Base-by-base conservation (phyloP, 1,140 invertebrate species). In the Caerostris darwini region DNA sequence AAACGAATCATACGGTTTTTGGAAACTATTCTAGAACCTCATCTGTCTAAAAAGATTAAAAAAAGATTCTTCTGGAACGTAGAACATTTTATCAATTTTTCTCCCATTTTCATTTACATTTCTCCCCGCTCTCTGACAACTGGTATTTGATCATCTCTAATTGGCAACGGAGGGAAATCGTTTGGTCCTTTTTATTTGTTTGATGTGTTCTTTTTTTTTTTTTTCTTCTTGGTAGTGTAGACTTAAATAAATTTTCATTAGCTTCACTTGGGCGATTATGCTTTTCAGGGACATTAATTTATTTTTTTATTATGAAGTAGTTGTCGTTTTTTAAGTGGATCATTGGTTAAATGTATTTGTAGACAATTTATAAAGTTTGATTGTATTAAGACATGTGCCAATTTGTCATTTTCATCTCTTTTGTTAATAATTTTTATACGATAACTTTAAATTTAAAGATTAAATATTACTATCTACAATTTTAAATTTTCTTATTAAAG, bases 81-180 rank as follows among this genome's bases (percentile, higher is more conserved):
- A 57, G 50, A 71, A 59, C 69, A 91, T 81, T 91, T 81, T 61
- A 50, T 81, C 77, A 82, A 56, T 91, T 81, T 90, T 77, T 56
- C 58, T 77, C 53, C 56, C 54, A 58, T 85, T 81, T 89, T 89
- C 87, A 89, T 89, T 91, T 81, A 53, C 69, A 58, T 81, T 17
- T 59, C 57, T 69, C 57, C 90, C 34, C 58, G 34, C n/a, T 81
- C 59, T 67, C 88, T 90, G 88, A 90, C 88, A 71, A 56, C 67
- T 59, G 54, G 77, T 92, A 92, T 92, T 92, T 92, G 90, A 92
- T 92, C 81, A 92, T 92, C 59, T 19, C 54, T 92, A 92, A 92
- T 92, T 92, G 81, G 81, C 59, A 92, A 85, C 77, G 81, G 81
- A 67, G 53, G 54, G 69, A 81, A 6, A 54, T 53, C 89, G 57